Evolutionary conservation across 2,797 vertebrate genomes (phyloP).

Genomic region (Borostomias antarcticus): DNA sequence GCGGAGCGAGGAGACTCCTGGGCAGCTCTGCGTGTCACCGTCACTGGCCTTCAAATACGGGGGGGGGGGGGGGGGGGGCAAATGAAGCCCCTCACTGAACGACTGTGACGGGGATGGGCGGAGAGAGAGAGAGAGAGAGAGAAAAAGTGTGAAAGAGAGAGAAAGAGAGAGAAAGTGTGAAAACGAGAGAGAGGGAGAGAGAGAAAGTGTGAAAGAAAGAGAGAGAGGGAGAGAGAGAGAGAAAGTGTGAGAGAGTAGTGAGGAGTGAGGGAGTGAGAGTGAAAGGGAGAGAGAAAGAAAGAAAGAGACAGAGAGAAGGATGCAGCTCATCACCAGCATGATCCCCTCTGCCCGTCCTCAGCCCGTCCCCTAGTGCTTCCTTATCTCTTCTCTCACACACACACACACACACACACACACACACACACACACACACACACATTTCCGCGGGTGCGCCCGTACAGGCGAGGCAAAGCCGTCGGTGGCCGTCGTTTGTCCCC

Average conservation of each 20-base stretch:
- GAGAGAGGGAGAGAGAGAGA: slow-evolving; percentile 3
- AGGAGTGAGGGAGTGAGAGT: slow-evolving; percentile 1
- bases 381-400: slow-evolving; percentile 24
- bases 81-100: neutral
- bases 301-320: neutral
- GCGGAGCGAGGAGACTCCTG: slow-evolving; percentile 62
- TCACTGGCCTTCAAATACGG: slow-evolving; percentile 66
- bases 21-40: slow-evolving; percentile 70
- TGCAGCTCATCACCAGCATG: neutral
- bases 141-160: neutral
- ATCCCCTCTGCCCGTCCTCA: neutral
- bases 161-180: neutral
- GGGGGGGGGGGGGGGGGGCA: neutral
- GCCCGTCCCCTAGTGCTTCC: neutral
- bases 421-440: slow-evolving; percentile 5
- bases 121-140: neutral
- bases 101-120: neutral
- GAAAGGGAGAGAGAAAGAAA: slow-evolving; percentile 16
- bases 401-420: slow-evolving; percentile 7
- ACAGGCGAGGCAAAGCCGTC: slow-evolving; percentile 49
- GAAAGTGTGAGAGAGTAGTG: neutral
- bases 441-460: slow-evolving; percentile 59
- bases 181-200: neutral
- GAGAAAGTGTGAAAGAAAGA: slow-evolving; percentile 30
- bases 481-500: slow-evolving; percentile 13